phyloP scores from a whole-genome alignment of 1,140 invertebrate genomes.

The Pectinophora gossypiella region DNA sequence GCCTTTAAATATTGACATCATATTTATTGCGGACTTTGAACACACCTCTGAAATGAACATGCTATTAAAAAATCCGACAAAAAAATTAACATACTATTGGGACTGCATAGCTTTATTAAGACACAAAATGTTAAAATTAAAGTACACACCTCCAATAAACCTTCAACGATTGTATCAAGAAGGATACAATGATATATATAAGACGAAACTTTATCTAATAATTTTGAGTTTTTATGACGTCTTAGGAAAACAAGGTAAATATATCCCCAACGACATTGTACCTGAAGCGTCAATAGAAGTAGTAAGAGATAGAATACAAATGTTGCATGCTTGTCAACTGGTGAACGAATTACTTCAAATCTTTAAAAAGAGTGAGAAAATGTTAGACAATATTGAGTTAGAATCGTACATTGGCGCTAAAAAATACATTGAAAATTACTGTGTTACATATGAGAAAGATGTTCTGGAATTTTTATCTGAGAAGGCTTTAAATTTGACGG shows the following conservation, averaged over 20 bases:
- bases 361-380: constrained; percentile 11
- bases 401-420: constrained; percentile 35
- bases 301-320: constrained; percentile 43
- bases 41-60: constrained; percentile 22
- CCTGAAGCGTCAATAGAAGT: constrained; percentile 38
- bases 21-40: no score
- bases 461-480: constrained; percentile 15
- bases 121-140: constrained; percentile 42
- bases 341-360: constrained; percentile 31
- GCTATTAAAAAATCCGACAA: constrained; percentile 40
- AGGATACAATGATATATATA: constrained; percentile 35
- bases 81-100: constrained; percentile 43
- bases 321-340: constrained; percentile 30
- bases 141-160: constrained; percentile 39
- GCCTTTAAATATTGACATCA: constrained; percentile 29
- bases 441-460: constrained; percentile 32
- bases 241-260: constrained; percentile 29
- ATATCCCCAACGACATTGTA: constrained; percentile 19
- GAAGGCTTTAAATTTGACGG: constrained; percentile 18
- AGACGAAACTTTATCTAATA: constrained; percentile 49
- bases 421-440: constrained; percentile 44
- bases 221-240: constrained; percentile 31
- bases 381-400: constrained; percentile 22
- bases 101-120: constrained; percentile 50
- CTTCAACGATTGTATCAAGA: constrained; percentile 33